Evolutionary conservation across 2,113 vertebrate genomes (phyloP).

Genomic region (Clarias magur): DNA sequence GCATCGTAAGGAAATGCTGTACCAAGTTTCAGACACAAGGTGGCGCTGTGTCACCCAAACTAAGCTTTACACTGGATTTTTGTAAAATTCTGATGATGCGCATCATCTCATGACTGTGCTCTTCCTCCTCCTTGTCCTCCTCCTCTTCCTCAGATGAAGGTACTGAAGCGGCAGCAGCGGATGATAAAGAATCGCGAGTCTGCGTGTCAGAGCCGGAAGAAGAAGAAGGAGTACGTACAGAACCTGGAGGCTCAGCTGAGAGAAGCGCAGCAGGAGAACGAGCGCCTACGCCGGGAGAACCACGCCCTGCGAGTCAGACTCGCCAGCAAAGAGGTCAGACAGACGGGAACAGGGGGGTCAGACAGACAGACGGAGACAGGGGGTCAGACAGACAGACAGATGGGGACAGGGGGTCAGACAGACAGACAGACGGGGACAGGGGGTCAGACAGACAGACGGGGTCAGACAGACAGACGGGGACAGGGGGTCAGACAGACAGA

Average conservation of each 20-base stretch:
- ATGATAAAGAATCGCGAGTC: conserved; percentile 95
- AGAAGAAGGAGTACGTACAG: conserved; percentile 93
- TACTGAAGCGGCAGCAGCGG: conserved; percentile 88
- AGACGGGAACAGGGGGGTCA: background rate
- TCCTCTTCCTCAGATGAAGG: conserved; percentile 75
- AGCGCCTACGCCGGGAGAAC: conserved; percentile 82
- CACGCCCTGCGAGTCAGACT: conserved; percentile 80
- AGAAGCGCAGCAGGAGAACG: conserved; percentile 83
- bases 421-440: too few species aligned
- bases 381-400: too few species aligned
- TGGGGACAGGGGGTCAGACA: too few species aligned
- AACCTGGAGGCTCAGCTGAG: conserved; percentile 82
- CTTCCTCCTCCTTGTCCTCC: background rate
- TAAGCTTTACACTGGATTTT: too few species aligned
- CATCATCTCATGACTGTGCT: background rate
- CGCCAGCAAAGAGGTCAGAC: conserved; percentile 69
- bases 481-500: too few species aligned
- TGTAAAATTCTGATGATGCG: too few species aligned
- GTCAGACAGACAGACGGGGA: too few species aligned
- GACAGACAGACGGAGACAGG: too few species aligned
- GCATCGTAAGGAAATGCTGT: background rate
- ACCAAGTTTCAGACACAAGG: too few species aligned
- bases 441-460: too few species aligned
- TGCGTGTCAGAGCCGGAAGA: conserved; percentile 86
- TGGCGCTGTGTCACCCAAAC: too few species aligned